Base-by-base conservation (phyloP, 2,797 vertebrate species). In the Rhinogobio ventralis region DNA sequence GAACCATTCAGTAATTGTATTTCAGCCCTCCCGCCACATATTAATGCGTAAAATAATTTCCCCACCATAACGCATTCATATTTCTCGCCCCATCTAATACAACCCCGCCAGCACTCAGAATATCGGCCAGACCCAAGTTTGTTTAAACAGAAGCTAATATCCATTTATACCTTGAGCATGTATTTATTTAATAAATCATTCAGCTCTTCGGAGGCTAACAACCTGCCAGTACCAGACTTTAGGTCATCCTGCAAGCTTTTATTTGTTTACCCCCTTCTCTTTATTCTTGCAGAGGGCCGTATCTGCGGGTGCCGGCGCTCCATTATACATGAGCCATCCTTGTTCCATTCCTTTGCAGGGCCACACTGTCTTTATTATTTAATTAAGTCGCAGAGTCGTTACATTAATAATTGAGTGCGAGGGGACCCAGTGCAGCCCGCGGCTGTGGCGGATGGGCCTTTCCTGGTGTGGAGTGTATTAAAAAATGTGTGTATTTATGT, bases 331-430 rank as follows among this genome's bases (percentile, higher is more conserved):
- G 90, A 90, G 92, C 89, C 72, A 90, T 93, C 93, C 92, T 93
- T 93, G 93, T 93, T 90, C 92, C 93, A 93, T 94, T 95, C 94
- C 95, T 94, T 93, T 88, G 92, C 93, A 93, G 92, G 82, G 90
- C 89, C 93, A 91, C 92, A 91, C 92, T 90, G 92, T 94, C 94
- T 95, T 94, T 95, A 95, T 95, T 95, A 96, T 96, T 95, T 95
- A 95, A 95, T 95, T 95, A 95, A 95, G 93, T 93, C 92, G 92
- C 92, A 92, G 87, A 92, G 93, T 94, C 94, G 90, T 94, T 94
- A 94, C 93, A 95, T 95, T 95, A 95, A 95, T 95, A 95, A 95
- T 95, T 95, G 94, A 95, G 95, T 94, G 94, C 93, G 94, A 95
- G 94, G 94, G 94, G 93, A 94, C 93, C 91, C 91, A 51, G 92